Evolutionary conservation across 2,888 invertebrate genomes (phyloP), one percentile per base, ranked within the genome.

Genomic region (Aspidiotus destructor): DNA sequence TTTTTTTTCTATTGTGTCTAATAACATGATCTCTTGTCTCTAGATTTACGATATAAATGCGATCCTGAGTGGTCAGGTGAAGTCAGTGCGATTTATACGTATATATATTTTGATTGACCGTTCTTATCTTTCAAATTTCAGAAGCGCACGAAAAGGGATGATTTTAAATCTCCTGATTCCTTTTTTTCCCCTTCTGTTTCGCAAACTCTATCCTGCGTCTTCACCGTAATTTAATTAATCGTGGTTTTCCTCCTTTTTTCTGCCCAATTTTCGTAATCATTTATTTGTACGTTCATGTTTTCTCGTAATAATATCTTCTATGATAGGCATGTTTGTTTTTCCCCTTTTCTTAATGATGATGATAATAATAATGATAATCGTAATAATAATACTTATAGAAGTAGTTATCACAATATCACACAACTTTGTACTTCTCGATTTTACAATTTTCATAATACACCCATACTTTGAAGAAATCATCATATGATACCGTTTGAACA

Each of bases 11-110:
- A 13, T 58, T 58, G 16, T 58, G 17, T 58, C 42, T 16, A 57
- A 58, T 65, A 58, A 58, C 58, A 65, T 65, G 65, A 65, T 65
- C 65, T 65, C 65, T 65, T 65, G 65, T 65, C 42, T 57, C 57
- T 48, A 65, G 52, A 28, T 60, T 48, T 28, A 28, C 28, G 28
- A 28, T 28, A 28, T 28, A 28, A 28, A 28, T 28, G 28, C 28
- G 28, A 28, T 28, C 28, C 28, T 28, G 28, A 28, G 28, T 28
- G 28, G 17, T 55, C 13, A 15, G 17, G 55, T 17, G 55, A 55
- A 55, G 17, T 55, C 55, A 55, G 17, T 55, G 55, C 55, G 55
- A 55, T 16, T 10, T 15, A 17, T 17, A 55, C 13, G 28, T 41
- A 15, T 28, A 40, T 41, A 60, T 16, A 60, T 60, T 28, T 28